phyloP scores from a whole-genome alignment of 1,140 invertebrate species.

The Brachionus koreanus region DNA sequence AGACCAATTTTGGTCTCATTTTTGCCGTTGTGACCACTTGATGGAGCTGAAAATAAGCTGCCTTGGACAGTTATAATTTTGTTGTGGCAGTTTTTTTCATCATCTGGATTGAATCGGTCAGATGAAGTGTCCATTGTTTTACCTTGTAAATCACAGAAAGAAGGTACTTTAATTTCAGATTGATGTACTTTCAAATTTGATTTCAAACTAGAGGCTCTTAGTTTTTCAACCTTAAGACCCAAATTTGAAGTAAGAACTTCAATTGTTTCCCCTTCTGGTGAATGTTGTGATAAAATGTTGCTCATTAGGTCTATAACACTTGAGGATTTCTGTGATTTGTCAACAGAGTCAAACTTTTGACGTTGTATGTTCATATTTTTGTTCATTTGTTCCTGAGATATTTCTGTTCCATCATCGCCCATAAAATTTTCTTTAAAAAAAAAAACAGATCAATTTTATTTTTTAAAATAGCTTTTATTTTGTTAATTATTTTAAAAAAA shows the following conservation, averaged over 20 bases:
- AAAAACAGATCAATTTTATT: too few relatives aligned
- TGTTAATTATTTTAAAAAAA: too few relatives aligned
- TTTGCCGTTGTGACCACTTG: conserved; percentile 14
- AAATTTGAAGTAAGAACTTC: not conserved
- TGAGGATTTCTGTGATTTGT: not conserved
- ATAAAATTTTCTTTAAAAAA: not conserved
- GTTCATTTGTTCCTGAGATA: not conserved
- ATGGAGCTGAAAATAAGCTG: not conserved
- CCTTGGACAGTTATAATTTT: conserved; percentile 25
- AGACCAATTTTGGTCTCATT: conserved; percentile 24
- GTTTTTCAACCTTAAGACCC: not conserved
- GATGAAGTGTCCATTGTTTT: not conserved
- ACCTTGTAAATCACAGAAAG: not conserved
- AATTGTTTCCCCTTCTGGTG: not conserved
- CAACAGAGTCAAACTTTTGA: not conserved
- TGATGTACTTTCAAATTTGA: not conserved
- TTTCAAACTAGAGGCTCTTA: not conserved
- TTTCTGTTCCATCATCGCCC: conserved; percentile 6
- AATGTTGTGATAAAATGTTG: not conserved
- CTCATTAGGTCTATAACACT: not conserved
- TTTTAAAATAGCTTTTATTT: too few relatives aligned
- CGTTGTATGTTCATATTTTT: conserved; percentile 14
- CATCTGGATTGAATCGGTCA: not conserved
- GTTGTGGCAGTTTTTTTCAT: not conserved
- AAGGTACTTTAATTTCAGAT: not conserved